Percentiles rank a stretch among this genome's conserved stretches.
These are phyloP conservation scores for Hippoglossus hippoglossus DNA, from an alignment of 2,797 vertebrate species.

Conservation along the genomic window DNA sequence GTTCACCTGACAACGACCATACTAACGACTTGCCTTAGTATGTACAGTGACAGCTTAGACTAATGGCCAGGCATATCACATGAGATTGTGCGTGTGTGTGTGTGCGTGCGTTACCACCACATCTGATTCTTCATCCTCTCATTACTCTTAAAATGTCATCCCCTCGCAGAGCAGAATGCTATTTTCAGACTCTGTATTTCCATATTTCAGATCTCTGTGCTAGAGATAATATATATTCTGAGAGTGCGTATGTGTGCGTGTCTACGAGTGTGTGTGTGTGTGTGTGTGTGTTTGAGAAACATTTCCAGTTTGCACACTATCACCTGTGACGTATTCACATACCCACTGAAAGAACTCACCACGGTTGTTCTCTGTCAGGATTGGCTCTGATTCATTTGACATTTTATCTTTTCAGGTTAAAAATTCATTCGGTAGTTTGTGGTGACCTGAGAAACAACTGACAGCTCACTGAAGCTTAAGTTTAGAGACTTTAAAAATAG, in stretches of 20 bases:
- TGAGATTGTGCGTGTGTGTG: background rate
- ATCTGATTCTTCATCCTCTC: conserved; percentile 56
- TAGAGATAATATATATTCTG: conserved; percentile 21
- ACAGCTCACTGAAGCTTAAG: conserved; percentile 7
- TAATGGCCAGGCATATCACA: conserved; percentile 57
- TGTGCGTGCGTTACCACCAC: conserved; percentile 7
- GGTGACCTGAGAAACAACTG: conserved; percentile 7
- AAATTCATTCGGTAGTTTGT: conserved; percentile 26
- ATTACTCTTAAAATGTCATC: conserved; percentile 60
- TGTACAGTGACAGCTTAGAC: conserved; percentile 57
- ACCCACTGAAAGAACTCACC: conserved; percentile 10
- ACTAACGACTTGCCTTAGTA: conserved; percentile 44
- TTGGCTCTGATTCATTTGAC: conserved; percentile 1
- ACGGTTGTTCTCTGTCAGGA: conserved; percentile 1
- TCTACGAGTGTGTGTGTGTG: background rate
- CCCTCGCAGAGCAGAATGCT: conserved; percentile 37
- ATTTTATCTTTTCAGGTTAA: conserved; percentile 27
- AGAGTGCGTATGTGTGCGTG: background rate
- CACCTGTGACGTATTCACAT: background rate
- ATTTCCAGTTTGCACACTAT: background rate
- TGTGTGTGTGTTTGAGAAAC: background rate
- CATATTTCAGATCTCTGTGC: conserved; percentile 49
- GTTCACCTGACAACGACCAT: conserved; percentile 40
- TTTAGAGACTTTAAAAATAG: background rate
- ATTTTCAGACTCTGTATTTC: conserved; percentile 61